Conservation (phyloP, 2,797 vertebrate genomes). For the Phoeniculus purpureus region DNA sequence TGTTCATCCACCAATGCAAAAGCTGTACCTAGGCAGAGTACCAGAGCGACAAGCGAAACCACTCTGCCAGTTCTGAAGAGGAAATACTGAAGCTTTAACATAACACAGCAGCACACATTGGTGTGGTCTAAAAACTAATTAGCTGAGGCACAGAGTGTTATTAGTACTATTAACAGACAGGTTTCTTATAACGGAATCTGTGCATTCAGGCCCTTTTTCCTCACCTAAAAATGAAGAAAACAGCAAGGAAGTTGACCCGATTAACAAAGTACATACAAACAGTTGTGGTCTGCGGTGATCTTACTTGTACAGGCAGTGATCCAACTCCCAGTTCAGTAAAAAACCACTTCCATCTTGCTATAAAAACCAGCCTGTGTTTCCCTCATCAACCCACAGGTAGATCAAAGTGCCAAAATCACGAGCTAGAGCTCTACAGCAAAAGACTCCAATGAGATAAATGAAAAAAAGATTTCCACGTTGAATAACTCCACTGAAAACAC, state of each 20-base stretch:
- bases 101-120: not conserved
- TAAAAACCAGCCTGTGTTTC: not conserved
- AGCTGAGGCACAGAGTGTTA: not conserved
- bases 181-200: not conserved
- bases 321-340: not conserved
- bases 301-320: not conserved
- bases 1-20: not conserved
- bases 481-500: constrained; percentile 17
- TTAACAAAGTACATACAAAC: not conserved
- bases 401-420: not conserved
- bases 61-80: not conserved
- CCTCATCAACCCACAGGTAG: not conserved
- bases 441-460: constrained; percentile 10
- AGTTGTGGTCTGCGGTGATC: not conserved
- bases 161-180: not conserved
- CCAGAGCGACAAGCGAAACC: not conserved
- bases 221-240: not conserved
- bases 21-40: not conserved
- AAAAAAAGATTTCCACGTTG: not conserved
- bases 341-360: not conserved
- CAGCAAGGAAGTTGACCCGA: not conserved
- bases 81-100: not conserved
- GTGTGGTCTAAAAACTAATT: not conserved
- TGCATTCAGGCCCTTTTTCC: not conserved
- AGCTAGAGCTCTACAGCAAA: not conserved